Conservation (phyloP, 2,888 invertebrate genomes). For the Agapetus fuscipes region DNA sequence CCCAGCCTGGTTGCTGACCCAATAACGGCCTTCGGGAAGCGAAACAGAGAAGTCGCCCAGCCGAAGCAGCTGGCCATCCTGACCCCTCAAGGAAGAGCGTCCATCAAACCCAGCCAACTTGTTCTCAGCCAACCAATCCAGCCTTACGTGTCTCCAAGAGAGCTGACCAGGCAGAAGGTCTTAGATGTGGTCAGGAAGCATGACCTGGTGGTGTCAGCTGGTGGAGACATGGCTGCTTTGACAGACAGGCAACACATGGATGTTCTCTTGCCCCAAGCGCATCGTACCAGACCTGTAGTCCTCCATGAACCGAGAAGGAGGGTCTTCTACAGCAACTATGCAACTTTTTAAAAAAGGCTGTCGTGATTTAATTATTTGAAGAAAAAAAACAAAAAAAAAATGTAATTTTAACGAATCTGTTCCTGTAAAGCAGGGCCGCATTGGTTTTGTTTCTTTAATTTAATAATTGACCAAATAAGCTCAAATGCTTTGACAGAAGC, state of each 20-base stretch:
- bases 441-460: too few relatives aligned
- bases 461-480: too few relatives aligned
- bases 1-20: slow-evolving; percentile 79
- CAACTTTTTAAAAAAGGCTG: slow-evolving; percentile 33
- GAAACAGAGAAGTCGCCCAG: slow-evolving; percentile 36
- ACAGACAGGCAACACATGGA: slow-evolving; percentile 58
- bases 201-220: slow-evolving; percentile 47
- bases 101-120: slow-evolving; percentile 52
- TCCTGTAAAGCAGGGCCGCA: too few relatives aligned
- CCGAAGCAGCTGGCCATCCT: slow-evolving; percentile 37
- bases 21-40: slow-evolving; percentile 73
- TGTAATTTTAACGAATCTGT: too few relatives aligned
- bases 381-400: slow-evolving; percentile 7
- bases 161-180: slow-evolving; percentile 54
- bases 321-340: slow-evolving; percentile 47
- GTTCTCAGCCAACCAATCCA: slow-evolving; percentile 50
- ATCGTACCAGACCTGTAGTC: slow-evolving; percentile 41
- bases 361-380: neutral
- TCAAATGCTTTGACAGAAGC: neutral
- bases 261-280: slow-evolving; percentile 51
- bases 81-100: slow-evolving; percentile 49
- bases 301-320: slow-evolving; percentile 37
- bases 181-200: slow-evolving; percentile 48
- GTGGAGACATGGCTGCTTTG: slow-evolving; percentile 43
- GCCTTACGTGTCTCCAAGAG: slow-evolving; percentile 59